A percentile compares a stretch with the other conserved stretches of the same genome.
Evolutionary conservation across 1,140 invertebrate genomes (phyloP).

Genomic region (Orchesella cincta): DNA sequence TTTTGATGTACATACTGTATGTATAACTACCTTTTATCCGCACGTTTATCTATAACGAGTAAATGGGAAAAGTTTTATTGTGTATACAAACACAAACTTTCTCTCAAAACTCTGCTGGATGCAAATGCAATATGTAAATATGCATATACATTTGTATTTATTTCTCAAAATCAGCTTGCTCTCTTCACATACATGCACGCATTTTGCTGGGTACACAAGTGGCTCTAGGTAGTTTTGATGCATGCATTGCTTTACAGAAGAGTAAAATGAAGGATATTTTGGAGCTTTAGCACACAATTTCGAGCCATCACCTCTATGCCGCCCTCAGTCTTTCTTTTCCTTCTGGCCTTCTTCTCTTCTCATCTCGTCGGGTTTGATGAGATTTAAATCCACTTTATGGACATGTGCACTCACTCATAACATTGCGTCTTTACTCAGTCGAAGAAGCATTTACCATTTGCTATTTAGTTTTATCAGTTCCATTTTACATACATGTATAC

Average conservation of each 20-base stretch:
- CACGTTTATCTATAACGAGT: too few relatives aligned
- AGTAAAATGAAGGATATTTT: background rate
- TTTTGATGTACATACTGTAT: too few relatives aligned
- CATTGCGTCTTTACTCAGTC: constrained; percentile 7
- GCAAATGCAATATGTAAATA: too few relatives aligned
- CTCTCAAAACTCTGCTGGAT: too few relatives aligned
- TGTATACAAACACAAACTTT: too few relatives aligned
- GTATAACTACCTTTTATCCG: too few relatives aligned
- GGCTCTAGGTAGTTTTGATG: too few relatives aligned
- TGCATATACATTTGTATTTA: too few relatives aligned
- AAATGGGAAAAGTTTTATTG: too few relatives aligned
- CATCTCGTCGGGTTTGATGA: constrained; percentile 10
- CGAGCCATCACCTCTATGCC: background rate
- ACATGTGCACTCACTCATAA: constrained; percentile 6
- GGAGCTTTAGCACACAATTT: background rate
- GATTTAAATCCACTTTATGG: constrained; percentile 22
- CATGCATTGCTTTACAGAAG: background rate
- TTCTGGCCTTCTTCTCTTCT: background rate
- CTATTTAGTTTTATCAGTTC: background rate
- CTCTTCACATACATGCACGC: background rate
- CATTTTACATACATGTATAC: constrained; percentile 4
- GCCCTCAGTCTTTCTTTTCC: background rate
- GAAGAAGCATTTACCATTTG: constrained; percentile 1
- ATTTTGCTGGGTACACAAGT: too few relatives aligned
- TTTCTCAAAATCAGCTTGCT: too few relatives aligned